Base-by-base conservation (phyloP, 1,140 invertebrate species). In the Danaus melanippus region DNA sequence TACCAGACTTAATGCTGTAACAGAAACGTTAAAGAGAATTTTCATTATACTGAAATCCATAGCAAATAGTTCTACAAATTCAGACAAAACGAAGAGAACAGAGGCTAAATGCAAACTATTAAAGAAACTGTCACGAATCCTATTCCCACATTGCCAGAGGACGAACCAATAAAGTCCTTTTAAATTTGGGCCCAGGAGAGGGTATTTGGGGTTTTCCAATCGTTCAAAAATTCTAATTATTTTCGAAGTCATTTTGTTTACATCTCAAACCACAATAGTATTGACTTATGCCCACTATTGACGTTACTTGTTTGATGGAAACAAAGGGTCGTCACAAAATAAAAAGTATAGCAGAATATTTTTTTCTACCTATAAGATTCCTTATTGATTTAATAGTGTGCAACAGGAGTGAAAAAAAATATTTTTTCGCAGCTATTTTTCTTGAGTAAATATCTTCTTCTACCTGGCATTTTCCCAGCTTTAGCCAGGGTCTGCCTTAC, bases 141-240 rank as follows among this genome's bases (percentile, higher is more conserved):
- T 70, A 50, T 51, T 60, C 9, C 59, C 64, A 12, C 57, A 61
- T 53, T 70, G 63, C 66, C 71, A 76, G 11, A 80, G 54, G 10
- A 77, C 79, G 46, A 79, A 76, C 42, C 69, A n/a, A n/a, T n/a
- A n/a, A n/a, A n/a, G n/a, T n/a, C n/a, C n/a, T n/a, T n/a, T n/a
- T n/a, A n/a, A n/a, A 46, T 79, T 76, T 12, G 78, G 76, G 6
- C 75, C 78, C 52, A 83, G 56, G 45, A 80, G 62, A 50, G 78
- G 78, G 56, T 74, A 50, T 44, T 69, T 67, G 3, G 72, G 65
- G 52, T 79, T 64, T 49, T 80, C 77, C 9, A 78, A 58, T 0
- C 43, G 45, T 61, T 67, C 58, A 8, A 56, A 9, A 21, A 40
- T 21, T n/a, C n/a, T n/a, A n/a, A n/a, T n/a, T n/a, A n/a, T n/a